phyloP scores from a whole-genome alignment of 2,888 invertebrate genomes.

The Tinea semifulvella region DNA sequence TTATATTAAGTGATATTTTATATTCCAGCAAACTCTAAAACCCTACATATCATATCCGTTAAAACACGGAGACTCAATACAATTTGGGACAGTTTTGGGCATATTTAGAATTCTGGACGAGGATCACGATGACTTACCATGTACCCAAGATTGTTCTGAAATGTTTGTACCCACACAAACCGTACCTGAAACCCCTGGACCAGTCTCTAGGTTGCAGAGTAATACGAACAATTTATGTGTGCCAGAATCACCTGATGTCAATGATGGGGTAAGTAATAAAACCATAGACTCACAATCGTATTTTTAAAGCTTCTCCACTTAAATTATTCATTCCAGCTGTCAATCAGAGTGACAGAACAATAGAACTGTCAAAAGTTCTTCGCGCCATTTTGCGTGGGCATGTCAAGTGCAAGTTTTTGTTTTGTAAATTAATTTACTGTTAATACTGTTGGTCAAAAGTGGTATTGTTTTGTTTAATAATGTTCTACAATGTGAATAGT shows the following conservation, averaged over 20 bases:
- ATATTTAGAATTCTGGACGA: constrained; percentile 45
- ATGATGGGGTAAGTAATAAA: too few species aligned
- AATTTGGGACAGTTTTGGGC: constrained; percentile 52
- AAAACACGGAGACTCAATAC: constrained; percentile 45
- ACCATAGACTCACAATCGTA: too few species aligned
- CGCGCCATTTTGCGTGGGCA: too few species aligned
- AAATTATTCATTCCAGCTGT: too few species aligned
- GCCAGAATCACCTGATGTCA: constrained; percentile 51
- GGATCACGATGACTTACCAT: constrained; percentile 30
- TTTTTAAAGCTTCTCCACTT: too few species aligned
- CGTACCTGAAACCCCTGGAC: constrained; percentile 5
- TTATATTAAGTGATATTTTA: not conserved
- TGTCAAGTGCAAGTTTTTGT: too few species aligned
- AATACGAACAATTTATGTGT: not conserved
- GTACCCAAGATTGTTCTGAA: constrained; percentile 36
- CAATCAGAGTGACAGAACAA: too few species aligned
- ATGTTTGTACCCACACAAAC: not conserved
- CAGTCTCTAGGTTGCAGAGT: not conserved
- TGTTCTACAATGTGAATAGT: too few species aligned
- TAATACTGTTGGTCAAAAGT: too few species aligned
- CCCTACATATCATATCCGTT: constrained; percentile 47
- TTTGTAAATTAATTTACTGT: too few species aligned
- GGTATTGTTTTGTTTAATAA: too few species aligned
- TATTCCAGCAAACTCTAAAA: constrained; percentile 22
- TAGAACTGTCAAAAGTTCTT: too few species aligned